Percentiles rank a stretch among this genome's conserved stretches.
Conservation (phyloP, 37 sponge, comb jelly and placozoan genomes). For the Mnemiopsis leidyi region DNA sequence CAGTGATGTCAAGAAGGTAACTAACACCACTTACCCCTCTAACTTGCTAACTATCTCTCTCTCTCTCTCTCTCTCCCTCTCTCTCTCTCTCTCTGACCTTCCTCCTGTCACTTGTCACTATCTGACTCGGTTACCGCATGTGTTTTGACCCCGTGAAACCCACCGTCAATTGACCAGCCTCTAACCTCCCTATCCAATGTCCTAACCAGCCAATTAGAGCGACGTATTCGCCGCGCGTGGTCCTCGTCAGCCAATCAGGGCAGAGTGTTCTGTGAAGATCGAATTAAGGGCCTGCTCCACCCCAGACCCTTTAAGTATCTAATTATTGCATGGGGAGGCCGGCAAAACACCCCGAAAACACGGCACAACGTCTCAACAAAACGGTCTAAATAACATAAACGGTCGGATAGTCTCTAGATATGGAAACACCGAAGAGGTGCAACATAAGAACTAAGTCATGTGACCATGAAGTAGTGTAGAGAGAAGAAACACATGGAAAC, state of each 20-base stretch:
- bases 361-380: background rate
- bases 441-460: no score
- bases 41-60: background rate
- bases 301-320: background rate
- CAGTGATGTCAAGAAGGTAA: background rate
- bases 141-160: background rate
- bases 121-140: background rate
- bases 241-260: background rate
- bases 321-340: background rate
- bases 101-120: background rate
- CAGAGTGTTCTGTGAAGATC: background rate
- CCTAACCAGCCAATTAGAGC: background rate
- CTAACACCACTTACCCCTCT: background rate
- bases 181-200: constrained; percentile 28
- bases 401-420: no score
- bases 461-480: no score
- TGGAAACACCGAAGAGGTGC: no score
- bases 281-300: background rate
- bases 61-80: background rate
- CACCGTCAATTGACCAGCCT: constrained; percentile 18
- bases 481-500: no score
- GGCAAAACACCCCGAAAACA: background rate
- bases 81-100: background rate
- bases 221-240: background rate
- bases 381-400: background rate